Conservation (phyloP, 2,888 invertebrate genomes). For the Ophion slaviceki region DNA sequence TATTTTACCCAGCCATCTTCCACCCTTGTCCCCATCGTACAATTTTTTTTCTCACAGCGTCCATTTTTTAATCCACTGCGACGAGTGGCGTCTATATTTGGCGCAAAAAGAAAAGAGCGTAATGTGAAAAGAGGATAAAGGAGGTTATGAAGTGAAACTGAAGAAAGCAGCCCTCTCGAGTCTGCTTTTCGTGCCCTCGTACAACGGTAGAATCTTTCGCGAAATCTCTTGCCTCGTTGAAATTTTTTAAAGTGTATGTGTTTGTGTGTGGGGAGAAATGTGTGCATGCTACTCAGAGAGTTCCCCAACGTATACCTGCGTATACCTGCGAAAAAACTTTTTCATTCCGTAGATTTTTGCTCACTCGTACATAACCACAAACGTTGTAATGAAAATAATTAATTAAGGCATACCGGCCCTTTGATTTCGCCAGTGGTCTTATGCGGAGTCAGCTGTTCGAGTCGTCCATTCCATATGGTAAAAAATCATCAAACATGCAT, state of each 20-base stretch:
- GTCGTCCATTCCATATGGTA: no score
- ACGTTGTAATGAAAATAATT: slow-evolving; percentile 5
- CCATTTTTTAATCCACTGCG: slow-evolving; percentile 57
- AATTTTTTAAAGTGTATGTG: neutral
- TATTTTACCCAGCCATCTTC: neutral
- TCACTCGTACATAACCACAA: slow-evolving; percentile 1
- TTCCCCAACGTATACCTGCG: neutral
- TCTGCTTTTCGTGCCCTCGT: slow-evolving; percentile 32
- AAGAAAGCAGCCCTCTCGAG: slow-evolving; percentile 50
- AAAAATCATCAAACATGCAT: neutral
- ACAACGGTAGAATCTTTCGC: slow-evolving; percentile 25
- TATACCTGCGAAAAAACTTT: neutral
- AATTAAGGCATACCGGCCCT: neutral
- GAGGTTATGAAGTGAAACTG: slow-evolving; percentile 39
- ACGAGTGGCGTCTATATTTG: slow-evolving; percentile 49
- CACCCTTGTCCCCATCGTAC: neutral
- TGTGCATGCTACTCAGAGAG: neutral
- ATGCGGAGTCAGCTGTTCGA: no score
- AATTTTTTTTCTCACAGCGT: slow-evolving; percentile 4
- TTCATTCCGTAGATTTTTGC: neutral
- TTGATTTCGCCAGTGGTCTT: neutral
- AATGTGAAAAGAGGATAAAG: slow-evolving; percentile 30
- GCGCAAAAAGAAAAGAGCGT: slow-evolving; percentile 41
- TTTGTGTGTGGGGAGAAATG: neutral
- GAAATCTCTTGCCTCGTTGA: slow-evolving; percentile 8